Evolutionary conservation across 2,797 vertebrate genomes (phyloP), one percentile per base, ranked within the genome.

Genomic region (Arrhamphus sclerolepis): DNA sequence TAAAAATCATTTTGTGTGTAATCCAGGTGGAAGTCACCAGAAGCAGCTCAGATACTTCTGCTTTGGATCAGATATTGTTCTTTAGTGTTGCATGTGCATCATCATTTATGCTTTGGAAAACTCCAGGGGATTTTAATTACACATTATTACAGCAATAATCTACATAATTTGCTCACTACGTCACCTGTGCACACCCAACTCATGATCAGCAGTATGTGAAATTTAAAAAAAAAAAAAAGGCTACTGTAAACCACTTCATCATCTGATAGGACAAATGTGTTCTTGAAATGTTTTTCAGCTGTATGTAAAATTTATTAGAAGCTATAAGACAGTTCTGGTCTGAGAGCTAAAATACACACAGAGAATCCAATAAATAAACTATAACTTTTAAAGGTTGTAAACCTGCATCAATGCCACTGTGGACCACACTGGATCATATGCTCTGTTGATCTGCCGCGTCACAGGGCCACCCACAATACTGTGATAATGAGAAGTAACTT

Each of bases 41-140:
- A 16, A 26, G 1, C 40, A 3, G 2, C 18, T 7, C 13, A 14
- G 6, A 34, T n/a, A 11, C 40, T 20, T 40, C n/a, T 24, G 5
- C 19, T 18, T 11, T 24, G 3, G 2, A 7, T 31, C 26, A 41
- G 10, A 17, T 44, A n/a, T 46, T 63, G 54, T 22, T 62, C 28
- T 56, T 40, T 11, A 7, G 0, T 42, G n/a, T 6, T 20, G 9
- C 11, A 2, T 13, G 9, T 31, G 34, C 41, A 31, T 75, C 60
- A 74, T 53, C 21, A 2, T 20, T 18, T 53, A 24, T 34, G 11
- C 56, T 54, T 46, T 40, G 46, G 39, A 0, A 17, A 11, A 22
- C 42, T 58, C 52, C 46, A 66, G 41, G 46, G 43, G 43, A 63
- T 41, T 64, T 46, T 66, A 69, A 78, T 80, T 69, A 47, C 16